Evolutionary conservation across 1,140 invertebrate genomes (phyloP).

Genomic region (Microplitis demolitor): DNA sequence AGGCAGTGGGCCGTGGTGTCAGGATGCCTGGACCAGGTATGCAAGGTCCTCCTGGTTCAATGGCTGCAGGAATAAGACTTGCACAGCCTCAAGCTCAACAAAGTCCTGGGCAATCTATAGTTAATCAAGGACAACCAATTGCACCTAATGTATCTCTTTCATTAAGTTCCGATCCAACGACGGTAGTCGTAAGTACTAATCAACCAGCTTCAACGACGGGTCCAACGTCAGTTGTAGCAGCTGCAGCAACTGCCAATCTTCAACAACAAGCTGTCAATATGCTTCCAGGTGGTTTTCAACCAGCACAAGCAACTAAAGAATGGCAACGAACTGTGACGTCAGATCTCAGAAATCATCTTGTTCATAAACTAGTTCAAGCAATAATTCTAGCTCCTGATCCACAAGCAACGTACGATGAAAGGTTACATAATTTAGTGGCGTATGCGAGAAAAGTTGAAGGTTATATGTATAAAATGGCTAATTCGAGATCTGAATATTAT

Average conservation of each 20-base stretch:
- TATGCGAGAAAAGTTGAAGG: conserved; percentile 99
- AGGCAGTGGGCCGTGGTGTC: conserved; percentile 47
- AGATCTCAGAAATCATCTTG: conserved; percentile 97
- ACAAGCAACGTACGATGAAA: conserved; percentile 88
- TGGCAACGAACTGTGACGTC: conserved; percentile 97
- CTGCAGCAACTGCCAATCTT: conserved; percentile 53
- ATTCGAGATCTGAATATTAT: conserved; percentile 96
- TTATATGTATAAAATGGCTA: conserved; percentile 99
- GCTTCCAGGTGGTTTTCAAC: conserved; percentile 67
- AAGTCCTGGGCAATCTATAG: conserved; percentile 49
- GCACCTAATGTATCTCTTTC: conserved; percentile 68
- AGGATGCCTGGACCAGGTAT: conserved; percentile 57
- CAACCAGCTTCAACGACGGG: conserved; percentile 45
- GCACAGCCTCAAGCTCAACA: conserved; percentile 58
- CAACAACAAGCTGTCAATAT: conserved; percentile 41
- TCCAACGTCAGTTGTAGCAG: conserved; percentile 46
- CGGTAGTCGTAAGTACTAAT: conserved; percentile 50
- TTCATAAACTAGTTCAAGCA: conserved; percentile 98
- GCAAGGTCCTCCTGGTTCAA: conserved; percentile 56
- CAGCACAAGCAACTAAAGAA: conserved; percentile 87
- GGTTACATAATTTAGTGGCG: conserved; percentile 96
- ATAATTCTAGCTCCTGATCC: conserved; percentile 98
- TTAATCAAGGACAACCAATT: conserved; percentile 53
- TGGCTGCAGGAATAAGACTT: conserved; percentile 53
- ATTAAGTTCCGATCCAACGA: conserved; percentile 63